phyloP scores from a whole-genome alignment of 2,888 invertebrate genomes.

The Fragum fragum region DNA sequence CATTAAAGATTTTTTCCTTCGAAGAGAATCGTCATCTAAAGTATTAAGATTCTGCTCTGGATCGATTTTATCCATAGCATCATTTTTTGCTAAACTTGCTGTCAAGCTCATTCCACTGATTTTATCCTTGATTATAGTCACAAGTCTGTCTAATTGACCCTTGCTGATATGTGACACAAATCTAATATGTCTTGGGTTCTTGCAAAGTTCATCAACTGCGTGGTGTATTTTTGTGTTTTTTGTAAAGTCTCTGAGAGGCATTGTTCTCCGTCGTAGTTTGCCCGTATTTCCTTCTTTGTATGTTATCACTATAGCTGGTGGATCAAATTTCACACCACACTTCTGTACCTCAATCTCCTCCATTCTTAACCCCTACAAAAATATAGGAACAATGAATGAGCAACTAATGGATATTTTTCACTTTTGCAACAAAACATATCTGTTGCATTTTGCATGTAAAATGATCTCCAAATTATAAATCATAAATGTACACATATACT shows the following conservation, averaged over 20 bases:
- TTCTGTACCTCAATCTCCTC: conserved; percentile 76
- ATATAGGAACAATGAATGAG: too few relatives aligned
- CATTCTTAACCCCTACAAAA: conserved; percentile 43
- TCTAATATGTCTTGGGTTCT: conserved; percentile 84
- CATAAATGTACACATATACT: too few relatives aligned
- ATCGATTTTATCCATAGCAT: conserved; percentile 86
- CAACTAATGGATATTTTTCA: too few relatives aligned
- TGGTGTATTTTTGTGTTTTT: conserved; percentile 85
- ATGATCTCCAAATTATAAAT: too few relatives aligned
- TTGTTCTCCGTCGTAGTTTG: conserved; percentile 86
- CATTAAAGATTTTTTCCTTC: conserved; percentile 88
- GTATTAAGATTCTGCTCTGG: conserved; percentile 88
- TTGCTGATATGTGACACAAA: conserved; percentile 85
- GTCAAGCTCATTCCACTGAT: conserved; percentile 86
- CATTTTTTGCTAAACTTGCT: conserved; percentile 85
- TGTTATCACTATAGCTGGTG: conserved; percentile 85
- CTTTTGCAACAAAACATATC: too few relatives aligned
- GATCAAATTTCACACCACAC: conserved; percentile 86
- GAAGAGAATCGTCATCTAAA: conserved; percentile 86
- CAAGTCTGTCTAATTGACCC: conserved; percentile 87
- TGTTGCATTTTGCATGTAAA: too few relatives aligned
- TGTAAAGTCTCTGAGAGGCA: conserved; percentile 87
- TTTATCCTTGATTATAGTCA: conserved; percentile 87
- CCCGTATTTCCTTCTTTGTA: conserved; percentile 80
- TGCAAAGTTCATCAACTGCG: conserved; percentile 84